Percentiles rank a stretch among this genome's conserved stretches.
These are phyloP conservation scores for Cyprinodon variegatus DNA, from an alignment of 2,113 vertebrate species.

Conservation along the genomic window DNA sequence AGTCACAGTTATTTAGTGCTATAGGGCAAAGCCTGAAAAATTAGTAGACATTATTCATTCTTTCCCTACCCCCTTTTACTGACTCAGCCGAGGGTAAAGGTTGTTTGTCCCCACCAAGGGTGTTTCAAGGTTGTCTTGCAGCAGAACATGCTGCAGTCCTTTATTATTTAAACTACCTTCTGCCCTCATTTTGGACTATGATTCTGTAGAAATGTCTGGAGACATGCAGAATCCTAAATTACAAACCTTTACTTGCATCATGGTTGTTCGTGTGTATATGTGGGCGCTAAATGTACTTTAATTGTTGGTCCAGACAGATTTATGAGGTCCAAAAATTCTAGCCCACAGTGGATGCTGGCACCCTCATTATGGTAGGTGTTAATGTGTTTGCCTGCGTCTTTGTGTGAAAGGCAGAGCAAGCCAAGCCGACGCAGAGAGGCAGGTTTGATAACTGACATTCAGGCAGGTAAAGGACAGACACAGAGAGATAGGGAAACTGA, in stretches of 20 bases:
- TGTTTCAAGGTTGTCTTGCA: conserved; percentile 56
- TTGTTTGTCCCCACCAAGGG: conserved; percentile 39
- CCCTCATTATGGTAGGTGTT: not conserved
- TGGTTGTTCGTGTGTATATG: not conserved
- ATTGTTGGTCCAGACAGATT: conserved; percentile 3
- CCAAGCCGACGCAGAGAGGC: not conserved
- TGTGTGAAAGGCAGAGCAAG: not conserved
- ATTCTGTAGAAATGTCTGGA: conserved; percentile 41
- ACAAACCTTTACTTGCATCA: conserved; percentile 10
- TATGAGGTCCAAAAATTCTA: not conserved
- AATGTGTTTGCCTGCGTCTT: not conserved
- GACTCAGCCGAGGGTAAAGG: conserved; percentile 28
- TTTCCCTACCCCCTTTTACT: conserved; percentile 12
- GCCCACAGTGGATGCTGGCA: not conserved
- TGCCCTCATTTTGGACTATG: conserved; percentile 45
- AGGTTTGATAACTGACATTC: conserved; percentile 59
- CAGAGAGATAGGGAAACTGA: conserved; percentile 34
- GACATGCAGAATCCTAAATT: conserved; percentile 54
- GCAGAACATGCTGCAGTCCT: conserved; percentile 66
- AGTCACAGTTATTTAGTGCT: too few relatives aligned
- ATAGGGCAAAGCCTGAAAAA: conserved; percentile 9
- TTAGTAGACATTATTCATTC: conserved; percentile 27
- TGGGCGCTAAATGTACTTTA: not conserved
- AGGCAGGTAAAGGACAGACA: conserved; percentile 47
- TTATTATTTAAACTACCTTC: conserved; percentile 59